A percentile compares a stretch with the other conserved stretches of the same genome.
Conservation (phyloP, 2,797 vertebrate species). For the Hydrolagus colliei region DNA sequence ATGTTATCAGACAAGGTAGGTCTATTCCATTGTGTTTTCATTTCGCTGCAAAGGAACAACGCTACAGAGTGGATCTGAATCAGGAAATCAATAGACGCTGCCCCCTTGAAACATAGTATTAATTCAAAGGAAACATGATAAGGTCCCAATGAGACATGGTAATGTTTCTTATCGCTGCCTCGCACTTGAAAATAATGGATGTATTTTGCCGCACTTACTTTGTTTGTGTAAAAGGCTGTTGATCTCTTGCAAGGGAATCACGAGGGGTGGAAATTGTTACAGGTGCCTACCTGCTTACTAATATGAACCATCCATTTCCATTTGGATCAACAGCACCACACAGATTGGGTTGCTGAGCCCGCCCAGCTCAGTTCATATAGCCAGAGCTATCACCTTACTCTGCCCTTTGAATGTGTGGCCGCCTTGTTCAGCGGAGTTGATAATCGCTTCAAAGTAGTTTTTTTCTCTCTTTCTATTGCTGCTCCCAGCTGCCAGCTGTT, state of each 20-base stretch:
- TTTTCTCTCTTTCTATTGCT: too few species aligned
- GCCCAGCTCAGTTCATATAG: too few species aligned
- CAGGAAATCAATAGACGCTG: neutral
- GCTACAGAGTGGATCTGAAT: neutral
- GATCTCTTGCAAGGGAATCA: neutral
- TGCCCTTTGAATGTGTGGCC: too few species aligned
- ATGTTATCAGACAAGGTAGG: neutral
- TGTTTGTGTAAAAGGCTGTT: neutral
- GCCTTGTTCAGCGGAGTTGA: too few species aligned
- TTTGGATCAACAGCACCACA: too few species aligned
- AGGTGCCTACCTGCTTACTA: too few species aligned
- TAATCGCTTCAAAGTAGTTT: too few species aligned
- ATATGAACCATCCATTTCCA: too few species aligned
- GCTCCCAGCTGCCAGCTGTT: too few species aligned
- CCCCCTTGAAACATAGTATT: neutral
- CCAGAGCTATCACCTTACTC: too few species aligned
- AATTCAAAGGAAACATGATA: constrained; percentile 1
- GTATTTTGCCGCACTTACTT: neutral
- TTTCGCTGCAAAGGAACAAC: neutral
- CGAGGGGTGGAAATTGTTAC: too few species aligned
- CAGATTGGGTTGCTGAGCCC: too few species aligned
- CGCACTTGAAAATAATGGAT: neutral
- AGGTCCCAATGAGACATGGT: neutral
- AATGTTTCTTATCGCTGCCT: neutral
- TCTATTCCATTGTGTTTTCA: neutral